These are phyloP conservation scores for Diachasma alloeum DNA, from an alignment of 1,140 invertebrate species.

Conservation along the genomic window DNA sequence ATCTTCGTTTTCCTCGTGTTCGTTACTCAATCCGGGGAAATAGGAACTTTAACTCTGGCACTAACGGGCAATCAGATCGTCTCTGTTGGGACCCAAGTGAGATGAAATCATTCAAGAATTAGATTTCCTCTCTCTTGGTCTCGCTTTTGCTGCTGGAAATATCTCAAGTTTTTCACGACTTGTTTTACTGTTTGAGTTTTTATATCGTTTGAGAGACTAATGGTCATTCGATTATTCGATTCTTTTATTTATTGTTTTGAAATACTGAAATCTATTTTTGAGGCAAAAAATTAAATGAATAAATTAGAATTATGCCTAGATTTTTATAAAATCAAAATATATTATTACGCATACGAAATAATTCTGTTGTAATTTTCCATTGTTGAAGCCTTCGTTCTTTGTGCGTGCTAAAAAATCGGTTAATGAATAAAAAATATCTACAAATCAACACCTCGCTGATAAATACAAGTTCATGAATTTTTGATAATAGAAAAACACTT, in stretches of 20 bases:
- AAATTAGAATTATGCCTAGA: too few species aligned
- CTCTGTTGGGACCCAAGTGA: slow-evolving; percentile 56
- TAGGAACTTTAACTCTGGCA: slow-evolving; percentile 35
- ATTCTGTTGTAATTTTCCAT: too few species aligned
- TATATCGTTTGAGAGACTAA: neutral
- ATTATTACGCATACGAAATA: too few species aligned
- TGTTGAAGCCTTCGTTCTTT: too few species aligned
- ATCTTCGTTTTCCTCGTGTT: slow-evolving; percentile 31
- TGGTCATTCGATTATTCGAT: neutral
- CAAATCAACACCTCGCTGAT: too few species aligned
- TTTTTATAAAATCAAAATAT: too few species aligned
- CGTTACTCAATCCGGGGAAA: slow-evolving; percentile 43
- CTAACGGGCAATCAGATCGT: slow-evolving; percentile 61
- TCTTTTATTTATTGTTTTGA: too few species aligned
- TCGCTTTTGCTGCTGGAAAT: neutral
- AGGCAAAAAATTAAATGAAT: too few species aligned
- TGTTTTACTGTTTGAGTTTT: slow-evolving; percentile 17
- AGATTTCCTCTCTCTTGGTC: neutral
- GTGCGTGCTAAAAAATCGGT: too few species aligned
- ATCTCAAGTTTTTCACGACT: slow-evolving; percentile 14
- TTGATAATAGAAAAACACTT: neutral
- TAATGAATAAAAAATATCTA: too few species aligned
- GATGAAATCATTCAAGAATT: slow-evolving; percentile 10
- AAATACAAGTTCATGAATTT: too few species aligned
- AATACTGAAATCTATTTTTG: too few species aligned